Conservation (phyloP, 92 coral and sea anemone species). For the Parazoanthus swiftii region DNA sequence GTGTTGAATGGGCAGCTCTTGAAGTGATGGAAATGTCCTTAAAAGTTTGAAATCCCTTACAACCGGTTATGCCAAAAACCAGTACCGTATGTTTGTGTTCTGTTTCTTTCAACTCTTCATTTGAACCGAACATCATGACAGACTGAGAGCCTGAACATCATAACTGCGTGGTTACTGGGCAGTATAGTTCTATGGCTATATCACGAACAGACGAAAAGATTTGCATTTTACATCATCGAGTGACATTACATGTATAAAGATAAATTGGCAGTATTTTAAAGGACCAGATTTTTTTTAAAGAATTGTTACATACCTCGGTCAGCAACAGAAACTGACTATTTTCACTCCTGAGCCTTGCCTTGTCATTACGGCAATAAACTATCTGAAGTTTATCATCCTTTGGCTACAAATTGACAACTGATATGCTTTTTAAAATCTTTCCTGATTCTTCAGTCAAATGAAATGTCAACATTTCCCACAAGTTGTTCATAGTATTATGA, state of each 20-base stretch:
- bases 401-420: background rate
- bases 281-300: no score
- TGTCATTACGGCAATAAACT: no score
- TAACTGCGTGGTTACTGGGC: background rate
- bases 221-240: constrained; percentile 28
- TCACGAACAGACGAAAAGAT: constrained; percentile 2
- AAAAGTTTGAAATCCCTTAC: background rate
- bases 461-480: background rate
- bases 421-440: background rate
- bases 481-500: no score
- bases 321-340: background rate
- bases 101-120: no score
- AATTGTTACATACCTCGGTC: background rate
- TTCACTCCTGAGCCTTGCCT: no score
- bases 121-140: background rate
- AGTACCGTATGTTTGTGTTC: no score
- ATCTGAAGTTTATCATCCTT: background rate
- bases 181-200: background rate
- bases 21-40: background rate
- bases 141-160: no score
- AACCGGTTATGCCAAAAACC: background rate
- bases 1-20: background rate
- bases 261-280: background rate
- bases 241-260: background rate
- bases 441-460: background rate